Evolutionary conservation across 2,888 invertebrate species (phyloP).

Genomic region (Geotrupes spiniger): DNA sequence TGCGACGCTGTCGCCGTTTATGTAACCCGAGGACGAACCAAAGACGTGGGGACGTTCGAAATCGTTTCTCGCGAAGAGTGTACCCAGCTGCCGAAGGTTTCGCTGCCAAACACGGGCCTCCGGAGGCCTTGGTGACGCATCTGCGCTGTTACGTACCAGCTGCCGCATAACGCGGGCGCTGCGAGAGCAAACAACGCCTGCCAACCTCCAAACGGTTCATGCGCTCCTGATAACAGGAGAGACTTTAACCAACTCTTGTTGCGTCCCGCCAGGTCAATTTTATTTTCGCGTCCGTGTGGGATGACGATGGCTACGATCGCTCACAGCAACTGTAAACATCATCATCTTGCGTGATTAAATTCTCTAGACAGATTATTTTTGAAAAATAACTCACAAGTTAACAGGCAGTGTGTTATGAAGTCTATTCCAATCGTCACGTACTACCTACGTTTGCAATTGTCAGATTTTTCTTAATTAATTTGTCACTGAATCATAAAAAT

Average conservation of each 20-base stretch:
- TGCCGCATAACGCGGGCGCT: conserved; percentile 7
- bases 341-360: no score
- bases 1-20: background rate
- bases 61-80: conserved; percentile 9
- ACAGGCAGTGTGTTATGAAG: no score
- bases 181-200: conserved; percentile 4
- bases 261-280: no score
- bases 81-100: conserved; percentile 8
- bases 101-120: conserved; percentile 11
- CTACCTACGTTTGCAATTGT: no score
- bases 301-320: no score
- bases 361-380: no score
- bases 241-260: conserved; percentile 25
- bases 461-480: no score
- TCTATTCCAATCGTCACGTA: no score
- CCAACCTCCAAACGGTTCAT: conserved; percentile 29
- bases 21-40: conserved; percentile 8
- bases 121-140: conserved; percentile 12
- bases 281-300: no score
- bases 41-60: conserved; percentile 8
- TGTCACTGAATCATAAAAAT: no score
- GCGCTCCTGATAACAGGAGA: conserved; percentile 39
- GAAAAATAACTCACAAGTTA: no score
- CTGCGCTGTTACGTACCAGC: conserved; percentile 12
- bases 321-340: no score